Evolutionary conservation across 2,888 invertebrate species (phyloP).

Genomic region (Heteropelma amictum): DNA sequence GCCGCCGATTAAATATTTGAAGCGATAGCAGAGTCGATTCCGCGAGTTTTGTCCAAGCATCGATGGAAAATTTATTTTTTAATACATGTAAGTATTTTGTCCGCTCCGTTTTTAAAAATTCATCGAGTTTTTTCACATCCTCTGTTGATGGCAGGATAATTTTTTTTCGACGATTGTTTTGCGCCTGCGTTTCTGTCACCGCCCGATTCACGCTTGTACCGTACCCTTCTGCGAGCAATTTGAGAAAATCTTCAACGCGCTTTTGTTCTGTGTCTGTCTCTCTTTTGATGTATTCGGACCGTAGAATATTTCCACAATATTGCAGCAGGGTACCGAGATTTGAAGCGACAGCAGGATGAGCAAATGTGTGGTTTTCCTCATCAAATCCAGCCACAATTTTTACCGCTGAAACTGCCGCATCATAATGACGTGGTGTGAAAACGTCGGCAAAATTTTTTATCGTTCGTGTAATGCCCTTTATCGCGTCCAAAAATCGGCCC

Average conservation of each 20-base stretch:
- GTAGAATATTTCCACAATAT: constrained; percentile 46
- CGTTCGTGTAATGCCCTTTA: constrained; percentile 26
- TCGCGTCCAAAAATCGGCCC: constrained; percentile 46
- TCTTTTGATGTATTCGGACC: constrained; percentile 14
- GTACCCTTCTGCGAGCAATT: constrained; percentile 25
- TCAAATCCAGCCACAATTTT: constrained; percentile 25
- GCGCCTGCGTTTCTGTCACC: too few relatives aligned
- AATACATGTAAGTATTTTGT: background rate
- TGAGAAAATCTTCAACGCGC: constrained; percentile 42
- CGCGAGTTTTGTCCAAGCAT: constrained; percentile 50
- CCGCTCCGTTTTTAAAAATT: constrained; percentile 18
- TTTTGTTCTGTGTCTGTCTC: constrained; percentile 21
- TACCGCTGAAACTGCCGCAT: constrained; percentile 9
- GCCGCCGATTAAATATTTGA: constrained; percentile 60
- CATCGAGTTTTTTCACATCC: constrained; percentile 50
- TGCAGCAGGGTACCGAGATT: constrained; percentile 54
- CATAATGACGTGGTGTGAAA: constrained; percentile 36
- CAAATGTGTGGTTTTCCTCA: constrained; percentile 3
- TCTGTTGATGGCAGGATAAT: constrained; percentile 31
- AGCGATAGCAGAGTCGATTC: constrained; percentile 51
- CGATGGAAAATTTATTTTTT: background rate
- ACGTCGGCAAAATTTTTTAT: constrained; percentile 38
- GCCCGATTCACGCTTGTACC: too few relatives aligned
- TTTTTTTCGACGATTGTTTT: too few relatives aligned
- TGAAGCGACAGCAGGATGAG: constrained; percentile 37